A percentile compares a stretch with the other conserved stretches of the same genome.
Evolutionary conservation across 2,797 vertebrate genomes (phyloP).

Genomic region (Pitangus sulphuratus): DNA sequence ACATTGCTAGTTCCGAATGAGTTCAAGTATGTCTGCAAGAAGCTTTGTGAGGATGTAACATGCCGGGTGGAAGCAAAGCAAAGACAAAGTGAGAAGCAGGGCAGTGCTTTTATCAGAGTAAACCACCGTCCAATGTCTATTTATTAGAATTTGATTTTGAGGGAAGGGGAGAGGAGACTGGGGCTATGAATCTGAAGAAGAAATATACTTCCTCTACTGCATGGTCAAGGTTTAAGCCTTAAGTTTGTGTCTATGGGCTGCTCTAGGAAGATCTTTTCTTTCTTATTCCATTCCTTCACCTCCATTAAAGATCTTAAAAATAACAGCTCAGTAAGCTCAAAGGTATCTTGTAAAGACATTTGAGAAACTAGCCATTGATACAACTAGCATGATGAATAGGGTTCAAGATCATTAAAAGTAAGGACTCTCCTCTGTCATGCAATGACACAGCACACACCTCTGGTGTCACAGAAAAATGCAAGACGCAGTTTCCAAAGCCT

Average conservation of each 20-base stretch:
- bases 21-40: background rate
- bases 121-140: background rate
- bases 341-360: background rate
- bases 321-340: background rate
- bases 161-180: background rate
- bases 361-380: background rate
- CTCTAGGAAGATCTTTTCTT: background rate
- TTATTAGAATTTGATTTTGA: slow-evolving; percentile 13
- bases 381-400: background rate
- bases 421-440: background rate
- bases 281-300: background rate
- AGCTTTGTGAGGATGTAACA: background rate
- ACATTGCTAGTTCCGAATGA: background rate
- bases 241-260: background rate
- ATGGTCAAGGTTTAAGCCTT: background rate
- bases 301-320: background rate
- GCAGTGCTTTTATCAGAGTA: background rate
- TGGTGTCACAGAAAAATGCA: background rate
- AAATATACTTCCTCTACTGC: background rate
- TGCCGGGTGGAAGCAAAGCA: background rate
- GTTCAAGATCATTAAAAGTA: background rate
- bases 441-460: background rate
- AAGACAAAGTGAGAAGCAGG: background rate
- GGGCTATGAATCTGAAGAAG: background rate
- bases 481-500: background rate